A percentile compares a stretch with the other conserved stretches of the same genome.
phyloP scores from a whole-genome alignment of 1,140 invertebrate genomes.

The Triops longicaudatus region DNA sequence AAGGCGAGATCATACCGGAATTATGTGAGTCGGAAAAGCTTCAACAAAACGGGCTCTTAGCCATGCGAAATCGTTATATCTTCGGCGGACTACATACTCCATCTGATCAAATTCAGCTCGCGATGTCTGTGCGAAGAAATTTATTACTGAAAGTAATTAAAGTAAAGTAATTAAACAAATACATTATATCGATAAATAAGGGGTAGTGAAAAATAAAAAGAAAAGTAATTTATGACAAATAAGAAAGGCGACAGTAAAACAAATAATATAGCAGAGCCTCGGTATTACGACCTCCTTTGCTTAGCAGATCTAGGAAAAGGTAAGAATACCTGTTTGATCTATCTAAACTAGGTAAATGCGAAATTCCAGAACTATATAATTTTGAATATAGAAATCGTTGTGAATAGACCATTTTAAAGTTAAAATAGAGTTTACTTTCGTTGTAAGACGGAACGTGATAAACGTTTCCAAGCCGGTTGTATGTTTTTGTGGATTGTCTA shows the following conservation, averaged over 20 bases:
- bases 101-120: conserved; percentile 55
- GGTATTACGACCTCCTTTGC: neutral
- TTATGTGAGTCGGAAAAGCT: conserved; percentile 55
- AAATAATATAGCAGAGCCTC: too few relatives aligned
- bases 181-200: neutral
- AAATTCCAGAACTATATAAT: too few relatives aligned
- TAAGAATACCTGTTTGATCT: neutral
- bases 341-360: too few relatives aligned
- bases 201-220: conserved; percentile 26
- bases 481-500: conserved; percentile 71
- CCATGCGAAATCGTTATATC: conserved; percentile 71
- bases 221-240: neutral
- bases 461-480: conserved; percentile 63
- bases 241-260: too few relatives aligned
- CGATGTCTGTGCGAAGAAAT: conserved; percentile 44
- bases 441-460: conserved; percentile 61
- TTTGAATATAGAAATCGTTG: neutral
- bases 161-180: too few relatives aligned
- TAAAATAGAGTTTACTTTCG: conserved; percentile 44
- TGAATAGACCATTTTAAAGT: too few relatives aligned
- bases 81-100: conserved; percentile 57
- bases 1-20: conserved; percentile 49
- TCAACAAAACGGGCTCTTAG: conserved; percentile 56
- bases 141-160: too few relatives aligned
- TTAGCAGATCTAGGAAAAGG: neutral